Evolutionary conservation across 2,113 vertebrate genomes (phyloP).

Genomic region (Ursus arctos): DNA sequence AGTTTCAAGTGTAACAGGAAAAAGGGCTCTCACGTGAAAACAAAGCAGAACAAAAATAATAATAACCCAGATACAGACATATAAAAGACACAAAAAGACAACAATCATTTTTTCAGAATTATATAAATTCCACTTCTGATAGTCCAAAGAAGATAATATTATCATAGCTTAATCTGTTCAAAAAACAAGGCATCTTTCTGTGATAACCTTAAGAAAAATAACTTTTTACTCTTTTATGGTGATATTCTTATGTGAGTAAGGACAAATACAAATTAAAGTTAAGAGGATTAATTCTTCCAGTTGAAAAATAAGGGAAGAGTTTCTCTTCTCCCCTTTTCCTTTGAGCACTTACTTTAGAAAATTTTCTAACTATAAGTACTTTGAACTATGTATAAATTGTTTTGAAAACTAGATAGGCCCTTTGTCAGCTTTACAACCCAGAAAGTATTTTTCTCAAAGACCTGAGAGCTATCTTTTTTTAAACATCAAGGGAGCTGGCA

Average conservation of each 20-base stretch:
- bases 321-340: neutral
- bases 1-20: slow-evolving; percentile 53
- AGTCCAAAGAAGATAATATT: neutral
- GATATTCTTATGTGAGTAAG: neutral
- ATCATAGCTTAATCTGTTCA: neutral
- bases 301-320: neutral
- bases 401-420: slow-evolving; percentile 11
- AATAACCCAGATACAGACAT: neutral
- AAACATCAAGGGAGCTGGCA: neutral
- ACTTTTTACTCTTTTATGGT: neutral
- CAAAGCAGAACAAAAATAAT: neutral
- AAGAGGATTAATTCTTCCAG: neutral
- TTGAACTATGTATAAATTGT: neutral
- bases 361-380: neutral
- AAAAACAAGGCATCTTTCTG: neutral
- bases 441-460: neutral
- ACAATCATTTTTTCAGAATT: neutral
- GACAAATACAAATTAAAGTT: neutral
- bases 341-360: neutral
- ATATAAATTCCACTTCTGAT: neutral
- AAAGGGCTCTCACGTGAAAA: neutral
- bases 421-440: neutral
- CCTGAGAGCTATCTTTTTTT: neutral
- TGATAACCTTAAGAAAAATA: neutral
- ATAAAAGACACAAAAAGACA: neutral